Evolutionary conservation across 2,113 vertebrate species (phyloP).

Genomic region (Morone saxatilis): DNA sequence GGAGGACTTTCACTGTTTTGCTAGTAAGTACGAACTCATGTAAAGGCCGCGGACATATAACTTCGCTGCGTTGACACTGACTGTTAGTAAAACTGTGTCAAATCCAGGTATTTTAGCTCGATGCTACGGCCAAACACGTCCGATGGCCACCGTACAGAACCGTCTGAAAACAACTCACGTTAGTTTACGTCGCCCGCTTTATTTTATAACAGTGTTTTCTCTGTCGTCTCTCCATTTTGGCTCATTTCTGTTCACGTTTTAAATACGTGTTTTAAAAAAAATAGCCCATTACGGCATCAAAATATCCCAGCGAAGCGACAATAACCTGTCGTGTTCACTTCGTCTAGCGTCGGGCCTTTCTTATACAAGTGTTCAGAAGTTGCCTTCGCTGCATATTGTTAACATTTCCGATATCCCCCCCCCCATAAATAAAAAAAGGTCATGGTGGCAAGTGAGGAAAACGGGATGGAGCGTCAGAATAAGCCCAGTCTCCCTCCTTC

Average conservation of each 20-base stretch:
- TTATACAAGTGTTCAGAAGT: neutral
- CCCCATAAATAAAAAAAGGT: conserved; percentile 13
- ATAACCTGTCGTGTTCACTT: neutral
- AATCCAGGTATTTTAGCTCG: neutral
- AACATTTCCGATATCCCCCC: neutral
- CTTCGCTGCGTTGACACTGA: neutral
- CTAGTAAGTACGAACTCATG: conserved; percentile 38
- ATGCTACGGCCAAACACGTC: neutral
- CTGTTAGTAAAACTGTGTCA: neutral
- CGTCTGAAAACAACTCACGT: neutral
- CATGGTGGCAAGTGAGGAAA: neutral
- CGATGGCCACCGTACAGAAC: too few relatives aligned
- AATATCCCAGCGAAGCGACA: too few relatives aligned
- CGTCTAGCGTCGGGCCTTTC: neutral
- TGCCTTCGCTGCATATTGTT: neutral
- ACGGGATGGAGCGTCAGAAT: conserved; percentile 49
- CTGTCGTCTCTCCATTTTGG: neutral
- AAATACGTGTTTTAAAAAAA: neutral
- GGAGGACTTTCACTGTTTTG: neutral
- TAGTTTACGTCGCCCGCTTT: neutral
- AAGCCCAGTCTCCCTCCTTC: conserved; percentile 2
- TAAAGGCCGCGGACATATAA: neutral
- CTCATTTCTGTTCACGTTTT: neutral
- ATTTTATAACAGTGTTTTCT: neutral
- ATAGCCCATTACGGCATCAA: neutral